Percentiles rank a stretch among this genome's conserved stretches.
Evolutionary conservation across 2,888 invertebrate genomes (phyloP).

Genomic region (Drosophila meridiana): DNA sequence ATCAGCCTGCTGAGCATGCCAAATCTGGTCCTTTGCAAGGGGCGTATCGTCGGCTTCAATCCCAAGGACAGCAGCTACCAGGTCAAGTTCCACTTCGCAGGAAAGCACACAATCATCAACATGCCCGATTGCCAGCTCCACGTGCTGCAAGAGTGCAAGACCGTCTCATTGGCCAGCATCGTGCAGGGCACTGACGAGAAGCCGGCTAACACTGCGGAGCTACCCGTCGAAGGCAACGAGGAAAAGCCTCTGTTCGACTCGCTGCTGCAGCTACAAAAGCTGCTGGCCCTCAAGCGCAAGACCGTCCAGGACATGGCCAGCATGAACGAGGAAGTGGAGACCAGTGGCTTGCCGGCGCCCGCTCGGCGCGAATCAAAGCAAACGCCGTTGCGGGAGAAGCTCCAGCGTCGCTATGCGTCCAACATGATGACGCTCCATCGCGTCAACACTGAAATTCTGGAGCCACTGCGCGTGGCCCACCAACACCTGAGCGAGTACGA

Average conservation of each 20-base stretch:
- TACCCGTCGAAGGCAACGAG: background rate
- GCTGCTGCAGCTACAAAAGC: conserved; percentile 40
- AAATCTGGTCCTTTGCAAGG: conserved; percentile 26
- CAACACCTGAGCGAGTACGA: conserved; percentile 27
- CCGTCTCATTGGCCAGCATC: conserved; percentile 20
- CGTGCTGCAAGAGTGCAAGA: conserved; percentile 21
- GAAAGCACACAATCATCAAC: conserved; percentile 10
- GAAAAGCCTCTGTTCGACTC: conserved; percentile 33
- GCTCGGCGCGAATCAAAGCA: conserved; percentile 46
- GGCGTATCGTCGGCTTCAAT: conserved; percentile 38
- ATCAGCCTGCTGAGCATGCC: conserved; percentile 23
- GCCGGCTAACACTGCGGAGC: background rate
- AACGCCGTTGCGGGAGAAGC: conserved; percentile 27
- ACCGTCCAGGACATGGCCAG: conserved; percentile 42
- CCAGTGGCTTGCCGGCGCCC: background rate
- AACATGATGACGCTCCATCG: conserved; percentile 48
- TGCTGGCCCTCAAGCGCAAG: conserved; percentile 34
- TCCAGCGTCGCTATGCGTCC: conserved; percentile 45
- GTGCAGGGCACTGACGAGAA: conserved; percentile 16
- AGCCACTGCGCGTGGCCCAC: conserved; percentile 43
- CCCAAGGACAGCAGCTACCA: conserved; percentile 36
- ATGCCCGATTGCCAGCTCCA: conserved; percentile 41
- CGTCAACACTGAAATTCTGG: conserved; percentile 45
- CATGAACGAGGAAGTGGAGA: conserved; percentile 45
- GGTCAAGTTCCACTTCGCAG: conserved; percentile 35